Percentiles rank a stretch among this genome's conserved stretches.
Evolutionary conservation across 1,140 invertebrate genomes (phyloP).

Genomic region (Ditylenchus dipsaci): DNA sequence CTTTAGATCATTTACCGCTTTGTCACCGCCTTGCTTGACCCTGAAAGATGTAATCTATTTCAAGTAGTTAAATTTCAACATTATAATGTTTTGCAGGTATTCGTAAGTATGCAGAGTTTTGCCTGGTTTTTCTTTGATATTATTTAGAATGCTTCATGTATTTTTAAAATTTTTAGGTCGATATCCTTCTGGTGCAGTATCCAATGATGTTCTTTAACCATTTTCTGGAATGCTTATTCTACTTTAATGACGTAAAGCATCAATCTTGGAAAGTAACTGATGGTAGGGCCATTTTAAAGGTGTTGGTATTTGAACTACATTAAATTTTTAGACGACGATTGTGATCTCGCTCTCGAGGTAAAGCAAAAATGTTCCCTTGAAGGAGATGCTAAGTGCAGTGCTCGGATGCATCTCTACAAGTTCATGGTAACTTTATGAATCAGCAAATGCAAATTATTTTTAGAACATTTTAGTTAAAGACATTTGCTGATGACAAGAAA

Average conservation of each 20-base stretch:
- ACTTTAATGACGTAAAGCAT: slow-evolving; percentile 52
- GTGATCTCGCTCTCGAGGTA: slow-evolving; percentile 5
- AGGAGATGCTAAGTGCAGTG: slow-evolving; percentile 9
- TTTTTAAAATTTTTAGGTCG: slow-evolving; percentile 34
- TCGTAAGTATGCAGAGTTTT: slow-evolving; percentile 53
- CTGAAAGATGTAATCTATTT: slow-evolving; percentile 12
- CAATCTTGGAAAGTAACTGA: neutral
- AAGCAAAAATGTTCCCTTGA: slow-evolving; percentile 22
- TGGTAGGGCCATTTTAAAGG: neutral
- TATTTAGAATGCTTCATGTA: neutral
- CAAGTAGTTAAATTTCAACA: too few species aligned
- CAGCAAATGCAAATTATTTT: neutral
- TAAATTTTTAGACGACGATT: slow-evolving; percentile 1
- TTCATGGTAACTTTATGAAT: slow-evolving; percentile 35
- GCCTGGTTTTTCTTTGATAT: slow-evolving; percentile 44
- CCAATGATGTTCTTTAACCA: slow-evolving; percentile 60
- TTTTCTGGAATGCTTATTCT: slow-evolving; percentile 60
- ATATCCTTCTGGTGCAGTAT: slow-evolving; percentile 58
- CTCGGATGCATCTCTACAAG: slow-evolving; percentile 38
- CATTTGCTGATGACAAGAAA: slow-evolving; percentile 34
- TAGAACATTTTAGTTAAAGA: slow-evolving; percentile 31
- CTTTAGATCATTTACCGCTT: slow-evolving; percentile 59
- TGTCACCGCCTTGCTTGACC: slow-evolving; percentile 58
- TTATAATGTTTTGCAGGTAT: neutral
- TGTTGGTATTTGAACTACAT: neutral